phyloP scores from a whole-genome alignment of 2,113 vertebrate species.

The Poeciliopsis prolifica region DNA sequence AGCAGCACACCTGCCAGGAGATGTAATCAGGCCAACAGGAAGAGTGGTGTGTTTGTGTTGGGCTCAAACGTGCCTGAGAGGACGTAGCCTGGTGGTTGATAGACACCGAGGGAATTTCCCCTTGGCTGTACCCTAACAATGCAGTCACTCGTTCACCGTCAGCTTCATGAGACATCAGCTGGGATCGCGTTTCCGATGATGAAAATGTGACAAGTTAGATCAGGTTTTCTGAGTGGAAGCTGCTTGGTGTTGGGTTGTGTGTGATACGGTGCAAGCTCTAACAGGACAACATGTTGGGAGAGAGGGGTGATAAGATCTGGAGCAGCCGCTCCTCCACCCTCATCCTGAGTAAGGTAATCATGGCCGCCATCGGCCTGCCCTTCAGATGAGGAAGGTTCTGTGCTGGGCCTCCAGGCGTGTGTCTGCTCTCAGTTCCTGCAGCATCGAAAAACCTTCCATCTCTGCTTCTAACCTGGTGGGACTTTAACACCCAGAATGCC shows the following conservation, averaged over 20 bases:
- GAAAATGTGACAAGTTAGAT: neutral
- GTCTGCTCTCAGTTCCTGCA: slow-evolving; percentile 1
- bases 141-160: neutral
- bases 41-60: neutral
- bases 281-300: slow-evolving; percentile 8
- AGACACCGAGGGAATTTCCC: neutral
- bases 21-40: slow-evolving; percentile 37
- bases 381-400: too few relatives aligned
- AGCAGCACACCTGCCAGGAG: slow-evolving; percentile 35
- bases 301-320: slow-evolving; percentile 33
- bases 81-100: slow-evolving; percentile 8
- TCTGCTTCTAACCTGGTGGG: neutral
- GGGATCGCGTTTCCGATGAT: too few relatives aligned
- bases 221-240: neutral
- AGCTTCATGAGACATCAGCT: too few relatives aligned
- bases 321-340: neutral
- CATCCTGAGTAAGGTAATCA: slow-evolving; percentile 44
- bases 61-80: neutral
- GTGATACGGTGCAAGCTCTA: slow-evolving; percentile 8
- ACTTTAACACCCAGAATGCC: neutral
- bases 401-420: neutral
- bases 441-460: neutral
- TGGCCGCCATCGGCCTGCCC: slow-evolving; percentile 30
- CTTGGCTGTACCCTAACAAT: neutral
- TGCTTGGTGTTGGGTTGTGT: neutral